phyloP scores from a whole-genome alignment of 2,888 invertebrate species.

The Erpobdella octoculata region DNA sequence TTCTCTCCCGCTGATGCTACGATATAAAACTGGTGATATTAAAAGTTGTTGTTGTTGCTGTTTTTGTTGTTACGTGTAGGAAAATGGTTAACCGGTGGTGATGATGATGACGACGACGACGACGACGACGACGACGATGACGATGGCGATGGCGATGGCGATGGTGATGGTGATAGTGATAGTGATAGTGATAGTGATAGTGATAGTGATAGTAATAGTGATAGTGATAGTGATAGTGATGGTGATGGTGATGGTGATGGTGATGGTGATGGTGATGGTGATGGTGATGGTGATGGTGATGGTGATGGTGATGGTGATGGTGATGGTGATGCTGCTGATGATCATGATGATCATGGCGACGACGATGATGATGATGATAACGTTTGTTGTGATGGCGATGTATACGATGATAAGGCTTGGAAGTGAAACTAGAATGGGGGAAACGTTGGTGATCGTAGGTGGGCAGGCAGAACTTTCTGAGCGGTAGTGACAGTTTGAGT shows the following conservation, averaged over 20 bases:
- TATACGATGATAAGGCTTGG: constrained; percentile 1
- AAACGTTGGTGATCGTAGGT: background rate
- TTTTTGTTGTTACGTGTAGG: background rate
- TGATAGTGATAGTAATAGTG: background rate
- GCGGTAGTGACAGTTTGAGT: background rate
- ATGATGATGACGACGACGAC: background rate
- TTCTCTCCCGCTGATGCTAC: too few relatives aligned
- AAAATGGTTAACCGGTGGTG: background rate
- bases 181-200: background rate
- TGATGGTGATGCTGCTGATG: background rate
- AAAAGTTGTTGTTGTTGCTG: background rate
- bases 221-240: background rate
- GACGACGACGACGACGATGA: background rate
- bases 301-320: background rate
- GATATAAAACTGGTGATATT: too few relatives aligned
- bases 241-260: background rate
- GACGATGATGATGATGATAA: constrained; percentile 24
- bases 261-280: background rate
- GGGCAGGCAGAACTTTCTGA: background rate
- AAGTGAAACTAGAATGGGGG: background rate
- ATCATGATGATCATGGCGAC: constrained; percentile 21
- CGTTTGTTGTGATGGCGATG: constrained; percentile 8
- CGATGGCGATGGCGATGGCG: background rate
- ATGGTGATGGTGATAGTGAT: background rate
- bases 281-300: background rate